Conservation (phyloP, 2,113 vertebrate species). For the Plectropomus leopardus region DNA sequence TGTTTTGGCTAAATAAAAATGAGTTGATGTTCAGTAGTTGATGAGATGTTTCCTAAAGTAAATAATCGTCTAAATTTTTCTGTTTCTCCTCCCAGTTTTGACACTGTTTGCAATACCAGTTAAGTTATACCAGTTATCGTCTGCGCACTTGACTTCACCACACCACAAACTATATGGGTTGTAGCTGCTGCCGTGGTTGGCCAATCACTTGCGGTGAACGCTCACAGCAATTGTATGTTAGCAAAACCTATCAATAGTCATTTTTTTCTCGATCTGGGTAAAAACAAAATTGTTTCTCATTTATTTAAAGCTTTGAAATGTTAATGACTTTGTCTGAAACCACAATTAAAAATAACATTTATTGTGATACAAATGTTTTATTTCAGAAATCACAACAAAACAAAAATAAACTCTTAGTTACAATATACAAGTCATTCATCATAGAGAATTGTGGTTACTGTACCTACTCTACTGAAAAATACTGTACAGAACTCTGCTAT, state of each 20-base stretch:
- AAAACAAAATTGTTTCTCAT: no score
- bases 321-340: neutral
- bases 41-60: neutral
- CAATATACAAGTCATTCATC: conserved; percentile 57
- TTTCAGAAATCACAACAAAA: conserved; percentile 65
- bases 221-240: no score
- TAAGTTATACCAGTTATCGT: no score
- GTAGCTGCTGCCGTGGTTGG: no score
- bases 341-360: neutral
- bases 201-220: no score
- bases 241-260: no score
- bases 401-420: conserved; percentile 75
- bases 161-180: no score
- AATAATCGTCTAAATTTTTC: neutral
- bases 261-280: no score
- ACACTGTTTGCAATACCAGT: neutral
- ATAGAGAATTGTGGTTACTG: conserved; percentile 23
- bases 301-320: neutral
- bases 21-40: neutral
- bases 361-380: conserved; percentile 60
- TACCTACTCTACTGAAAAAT: conserved; percentile 50
- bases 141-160: neutral
- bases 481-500: conserved; percentile 51
- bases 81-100: neutral
- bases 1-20: neutral